Base-by-base conservation (phyloP, 1,140 invertebrate species). In the Danaus plexippus region DNA sequence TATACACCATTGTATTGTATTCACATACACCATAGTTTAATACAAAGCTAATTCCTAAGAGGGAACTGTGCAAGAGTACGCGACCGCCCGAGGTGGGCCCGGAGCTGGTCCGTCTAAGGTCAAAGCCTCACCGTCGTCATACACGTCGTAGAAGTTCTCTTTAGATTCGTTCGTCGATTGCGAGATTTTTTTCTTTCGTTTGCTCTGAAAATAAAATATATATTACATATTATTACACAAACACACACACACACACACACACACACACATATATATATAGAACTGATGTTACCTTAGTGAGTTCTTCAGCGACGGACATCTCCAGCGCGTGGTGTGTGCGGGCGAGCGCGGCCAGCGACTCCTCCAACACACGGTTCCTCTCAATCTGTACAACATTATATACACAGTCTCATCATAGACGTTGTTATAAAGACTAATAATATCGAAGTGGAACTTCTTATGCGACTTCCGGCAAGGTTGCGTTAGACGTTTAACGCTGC, bases 241-340 rank as follows among this genome's bases (percentile, higher is more conserved):
- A n/a, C n/a, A n/a, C n/a, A n/a, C n/a, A n/a, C n/a, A n/a, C n/a
- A n/a, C n/a, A n/a, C n/a, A n/a, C n/a, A n/a, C n/a, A n/a, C n/a
- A n/a, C n/a, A n/a, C n/a, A n/a, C n/a, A n/a, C n/a, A n/a, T n/a
- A n/a, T n/a, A n/a, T n/a, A n/a, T n/a, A n/a, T n/a, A n/a, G n/a
- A n/a, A 32, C 22, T 43, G 46, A 52, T 41, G 52, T 58, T 66
- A 82, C 78, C 70, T 85, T 86, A 13, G 80, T 83, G 10, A 87
- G 69, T 65, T 88, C 84, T 51, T 87, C 85, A 1, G 87, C 88
- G 13, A 91, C 87, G 2, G 91, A 91, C 73, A 90, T 88, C 67
- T 93, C 92, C 2, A 93, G 71, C 3, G 91, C 91, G 75, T 92
- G 91, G 69, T 93, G 92, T 61, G 93, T 91, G 42, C 89, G 83